Percentiles rank a stretch among this genome's conserved stretches.
Evolutionary conservation across 1,140 invertebrate species (phyloP).

Genomic region (Megalopta genalis): DNA sequence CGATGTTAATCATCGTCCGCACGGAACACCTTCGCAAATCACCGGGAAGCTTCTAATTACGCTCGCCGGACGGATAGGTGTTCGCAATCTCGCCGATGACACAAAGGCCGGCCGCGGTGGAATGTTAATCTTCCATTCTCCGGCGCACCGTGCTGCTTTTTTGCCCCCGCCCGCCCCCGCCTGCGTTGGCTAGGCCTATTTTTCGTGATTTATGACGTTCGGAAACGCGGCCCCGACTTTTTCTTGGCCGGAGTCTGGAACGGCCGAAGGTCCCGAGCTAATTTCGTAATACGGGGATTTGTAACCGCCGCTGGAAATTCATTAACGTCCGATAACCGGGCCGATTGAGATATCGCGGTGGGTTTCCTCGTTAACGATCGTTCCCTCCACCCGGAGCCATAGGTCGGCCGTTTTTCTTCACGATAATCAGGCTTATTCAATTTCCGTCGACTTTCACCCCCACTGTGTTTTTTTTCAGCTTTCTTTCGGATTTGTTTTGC

Average conservation of each 20-base stretch:
- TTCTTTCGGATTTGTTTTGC: not conserved
- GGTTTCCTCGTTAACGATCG: conserved; percentile 49
- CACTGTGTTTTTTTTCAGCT: not conserved
- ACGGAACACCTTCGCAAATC: conserved; percentile 44
- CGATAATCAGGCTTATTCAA: conserved; percentile 65
- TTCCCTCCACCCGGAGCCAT: conserved; percentile 24
- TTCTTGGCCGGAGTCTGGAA: conserved; percentile 50
- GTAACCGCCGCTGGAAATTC: conserved; percentile 67
- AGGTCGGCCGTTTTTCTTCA: conserved; percentile 58
- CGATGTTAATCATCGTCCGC: conserved; percentile 1
- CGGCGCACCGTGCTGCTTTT: conserved; percentile 34
- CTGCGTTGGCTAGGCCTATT: conserved; percentile 55
- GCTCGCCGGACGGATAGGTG: conserved; percentile 1
- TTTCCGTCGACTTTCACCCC: conserved; percentile 38
- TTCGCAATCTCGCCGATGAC: conserved; percentile 15
- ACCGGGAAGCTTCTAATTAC: conserved; percentile 47
- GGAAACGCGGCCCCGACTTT: conserved; percentile 61
- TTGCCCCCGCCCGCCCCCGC: conserved; percentile 1
- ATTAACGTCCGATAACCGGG: conserved; percentile 68
- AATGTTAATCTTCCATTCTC: conserved; percentile 59
- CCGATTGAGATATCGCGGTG: conserved; percentile 68
- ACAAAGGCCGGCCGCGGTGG: conserved; percentile 16
- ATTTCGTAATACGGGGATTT: conserved; percentile 69
- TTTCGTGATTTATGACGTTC: conserved; percentile 74
- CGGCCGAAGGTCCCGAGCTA: conserved; percentile 63